Conservation (phyloP, 2,797 vertebrate genomes). For the Microctenopoma lineatum region DNA sequence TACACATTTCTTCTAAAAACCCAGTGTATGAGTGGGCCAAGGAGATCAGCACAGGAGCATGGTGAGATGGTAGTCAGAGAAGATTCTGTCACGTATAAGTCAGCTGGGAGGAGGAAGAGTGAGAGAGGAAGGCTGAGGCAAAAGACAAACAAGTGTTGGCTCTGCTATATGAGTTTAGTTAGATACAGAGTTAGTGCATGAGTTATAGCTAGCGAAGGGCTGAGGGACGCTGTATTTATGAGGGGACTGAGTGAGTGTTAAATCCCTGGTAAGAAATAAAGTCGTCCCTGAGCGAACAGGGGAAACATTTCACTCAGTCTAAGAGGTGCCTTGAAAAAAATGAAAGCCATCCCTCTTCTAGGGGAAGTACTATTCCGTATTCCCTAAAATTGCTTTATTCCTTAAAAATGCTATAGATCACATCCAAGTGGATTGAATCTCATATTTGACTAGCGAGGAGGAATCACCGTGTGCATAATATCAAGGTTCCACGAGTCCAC, state of each 20-base stretch:
- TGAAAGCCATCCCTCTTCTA: conserved; percentile 93
- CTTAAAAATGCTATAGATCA: conserved; percentile 77
- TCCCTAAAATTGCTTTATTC: conserved; percentile 78
- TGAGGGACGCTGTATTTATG: conserved; percentile 96
- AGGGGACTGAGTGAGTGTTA: conserved; percentile 97
- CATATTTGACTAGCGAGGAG: conserved; percentile 71
- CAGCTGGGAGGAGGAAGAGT: conserved; percentile 67
- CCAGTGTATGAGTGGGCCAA: conserved; percentile 70
- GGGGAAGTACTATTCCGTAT: conserved; percentile 88
- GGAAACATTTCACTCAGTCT: conserved; percentile 99
- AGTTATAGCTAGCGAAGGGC: conserved; percentile 91
- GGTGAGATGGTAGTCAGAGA: conserved; percentile 70
- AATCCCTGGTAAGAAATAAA: conserved; percentile 99
- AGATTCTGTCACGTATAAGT: conserved; percentile 75
- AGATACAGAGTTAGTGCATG: conserved; percentile 86
- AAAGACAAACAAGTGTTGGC: conserved; percentile 83
- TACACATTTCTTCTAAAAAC: conserved; percentile 74
- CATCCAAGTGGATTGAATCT: conserved; percentile 74
- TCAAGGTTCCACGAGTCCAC: conserved; percentile 38
- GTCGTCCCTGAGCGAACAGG: conserved; percentile 95
- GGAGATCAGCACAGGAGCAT: conserved; percentile 62
- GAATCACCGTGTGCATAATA: conserved; percentile 64
- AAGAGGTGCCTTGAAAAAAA: conserved; percentile 96
- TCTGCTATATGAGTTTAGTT: conserved; percentile 89
- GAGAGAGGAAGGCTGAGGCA: conserved; percentile 72